A percentile compares a stretch with the other conserved stretches of the same genome.
Conservation (phyloP, 2,797 vertebrate species). For the Phylloscopus collybita region DNA sequence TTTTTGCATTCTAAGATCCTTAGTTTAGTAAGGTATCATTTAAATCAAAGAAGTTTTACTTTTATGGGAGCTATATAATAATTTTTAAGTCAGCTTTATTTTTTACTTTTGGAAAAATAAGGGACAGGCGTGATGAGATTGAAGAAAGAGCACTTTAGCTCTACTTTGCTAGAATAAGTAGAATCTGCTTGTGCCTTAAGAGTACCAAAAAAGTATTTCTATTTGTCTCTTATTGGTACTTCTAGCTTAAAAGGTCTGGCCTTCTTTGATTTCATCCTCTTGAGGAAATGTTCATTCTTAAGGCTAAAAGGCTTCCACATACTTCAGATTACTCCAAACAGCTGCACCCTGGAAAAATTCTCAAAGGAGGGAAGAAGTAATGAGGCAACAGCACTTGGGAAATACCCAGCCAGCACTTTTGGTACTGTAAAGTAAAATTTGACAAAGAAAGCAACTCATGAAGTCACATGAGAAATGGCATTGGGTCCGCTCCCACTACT, state of each 20-base stretch:
- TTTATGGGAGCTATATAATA: background rate
- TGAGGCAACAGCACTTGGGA: background rate
- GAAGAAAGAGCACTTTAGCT: background rate
- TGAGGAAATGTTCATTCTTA: background rate
- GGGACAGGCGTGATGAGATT: background rate
- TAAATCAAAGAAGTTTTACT: background rate
- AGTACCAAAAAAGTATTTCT: background rate
- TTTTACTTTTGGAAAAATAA: background rate
- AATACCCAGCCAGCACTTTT: background rate
- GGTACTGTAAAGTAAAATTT: background rate
- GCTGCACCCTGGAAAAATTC: background rate
- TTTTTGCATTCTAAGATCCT: background rate
- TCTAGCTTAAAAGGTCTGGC: background rate
- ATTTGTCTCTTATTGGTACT: background rate
- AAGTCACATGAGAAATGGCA: background rate
- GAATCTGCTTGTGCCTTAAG: background rate
- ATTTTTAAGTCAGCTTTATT: background rate
- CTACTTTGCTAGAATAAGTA: background rate
- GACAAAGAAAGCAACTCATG: background rate
- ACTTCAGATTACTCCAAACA: background rate
- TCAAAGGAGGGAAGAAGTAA: background rate
- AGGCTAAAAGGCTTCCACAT: background rate
- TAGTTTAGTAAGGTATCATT: background rate
- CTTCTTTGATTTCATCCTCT: background rate
- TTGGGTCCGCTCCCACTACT: background rate